Evolutionary conservation across 2,888 invertebrate genomes (phyloP), one percentile per base, ranked within the genome.

Genomic region (Mythimna loreyi): DNA sequence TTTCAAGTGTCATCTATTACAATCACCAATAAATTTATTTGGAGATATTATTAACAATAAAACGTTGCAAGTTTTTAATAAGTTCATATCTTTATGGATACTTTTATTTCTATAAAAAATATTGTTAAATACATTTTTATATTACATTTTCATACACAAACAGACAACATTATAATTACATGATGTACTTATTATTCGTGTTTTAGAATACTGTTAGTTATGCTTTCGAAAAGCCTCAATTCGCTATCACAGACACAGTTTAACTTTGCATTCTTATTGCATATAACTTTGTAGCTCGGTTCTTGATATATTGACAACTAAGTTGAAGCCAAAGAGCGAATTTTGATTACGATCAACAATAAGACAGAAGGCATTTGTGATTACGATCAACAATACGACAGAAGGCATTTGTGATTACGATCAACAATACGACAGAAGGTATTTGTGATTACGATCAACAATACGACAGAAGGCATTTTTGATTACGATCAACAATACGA

Each of bases 181-280:
- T 85, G 68, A 82, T 79, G 75, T 83, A 82, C 79, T 88, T 75
- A 81, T 85, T 86, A 87, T 86, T 87, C 86, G 88, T 90, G 89
- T 88, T 86, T 91, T 92, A 90, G 87, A 94, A 94, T 94, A 94
- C 93, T 94, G 93, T 88, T 88, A 87, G 76, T 77, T 84, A 73
- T 62, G 87, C 90, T 90, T 93, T 93, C 87, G 89, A 86, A 93
- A 94, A 93, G 93, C 93, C 85, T 91, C 87, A 91, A 91, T 90
- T 91, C 90, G 88, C 93, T 95, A 94, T 95, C 95, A 95, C 94
- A 95, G 95, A 92, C 78, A 74, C 81, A 83, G 84, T 83, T 84
- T 83, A 85, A 78, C 64, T 81, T 84, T 80, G 78, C 68, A 78
- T 82, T 82, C 58, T 68, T 80, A 75, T 70, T 74, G 76, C 79